phyloP scores from a whole-genome alignment of 2,888 invertebrate genomes.

The Rutpela maculata region DNA sequence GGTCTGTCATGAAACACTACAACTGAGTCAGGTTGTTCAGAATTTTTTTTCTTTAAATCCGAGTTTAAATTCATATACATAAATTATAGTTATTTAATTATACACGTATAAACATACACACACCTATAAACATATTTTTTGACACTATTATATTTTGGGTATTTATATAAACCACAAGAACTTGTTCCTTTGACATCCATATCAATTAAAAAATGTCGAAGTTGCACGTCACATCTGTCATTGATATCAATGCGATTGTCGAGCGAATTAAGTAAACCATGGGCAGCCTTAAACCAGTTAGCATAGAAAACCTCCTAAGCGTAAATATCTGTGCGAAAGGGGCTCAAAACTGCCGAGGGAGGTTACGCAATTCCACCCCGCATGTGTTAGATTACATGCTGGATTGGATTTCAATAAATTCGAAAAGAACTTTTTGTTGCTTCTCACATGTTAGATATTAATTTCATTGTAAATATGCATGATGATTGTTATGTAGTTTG shows the following conservation, averaged over 20 bases:
- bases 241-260: slow-evolving; percentile 71
- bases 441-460: slow-evolving; percentile 57
- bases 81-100: too few relatives aligned
- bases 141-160: not conserved
- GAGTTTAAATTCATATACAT: too few relatives aligned
- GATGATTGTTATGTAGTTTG: slow-evolving; percentile 31
- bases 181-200: slow-evolving; percentile 28
- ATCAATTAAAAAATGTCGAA: slow-evolving; percentile 50
- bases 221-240: slow-evolving; percentile 73
- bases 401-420: slow-evolving; percentile 67
- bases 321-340: slow-evolving; percentile 68
- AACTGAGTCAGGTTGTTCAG: too few relatives aligned
- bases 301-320: slow-evolving; percentile 72
- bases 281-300: slow-evolving; percentile 73
- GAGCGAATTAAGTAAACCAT: slow-evolving; percentile 71
- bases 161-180: not conserved
- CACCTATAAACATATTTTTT: too few relatives aligned
- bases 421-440: slow-evolving; percentile 62
- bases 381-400: slow-evolving; percentile 70
- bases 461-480: slow-evolving; percentile 53
- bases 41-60: too few relatives aligned
- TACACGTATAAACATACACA: too few relatives aligned
- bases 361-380: slow-evolving; percentile 70
- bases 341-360: slow-evolving; percentile 64
- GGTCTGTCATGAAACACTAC: too few relatives aligned